These are phyloP conservation scores for Pyrocephalus nanus DNA, from an alignment of 2,797 vertebrate species.

Conservation along the genomic window DNA sequence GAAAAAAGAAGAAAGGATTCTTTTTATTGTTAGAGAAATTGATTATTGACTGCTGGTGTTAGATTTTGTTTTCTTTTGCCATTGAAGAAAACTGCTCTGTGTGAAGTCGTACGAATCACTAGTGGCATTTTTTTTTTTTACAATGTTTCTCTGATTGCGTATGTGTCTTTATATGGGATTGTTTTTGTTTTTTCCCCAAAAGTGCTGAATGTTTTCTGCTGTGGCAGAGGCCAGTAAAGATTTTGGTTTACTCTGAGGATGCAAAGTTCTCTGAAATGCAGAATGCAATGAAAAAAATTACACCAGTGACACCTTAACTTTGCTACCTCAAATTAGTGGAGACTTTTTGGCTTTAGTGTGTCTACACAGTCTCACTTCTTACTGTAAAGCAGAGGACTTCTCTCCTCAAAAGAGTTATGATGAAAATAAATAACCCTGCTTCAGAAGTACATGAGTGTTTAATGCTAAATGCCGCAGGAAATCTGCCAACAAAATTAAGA, in stretches of 20 bases:
- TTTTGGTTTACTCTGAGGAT: not conserved
- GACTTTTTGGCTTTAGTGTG: not conserved
- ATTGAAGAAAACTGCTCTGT: not conserved
- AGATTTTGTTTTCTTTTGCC: not conserved
- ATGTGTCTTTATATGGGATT: not conserved
- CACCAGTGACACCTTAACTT: not conserved
- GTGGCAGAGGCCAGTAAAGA: not conserved
- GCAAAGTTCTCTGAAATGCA: not conserved
- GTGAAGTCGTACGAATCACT: not conserved
- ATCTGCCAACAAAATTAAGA: not conserved
- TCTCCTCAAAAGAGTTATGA: not conserved
- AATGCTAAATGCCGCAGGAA: not conserved
- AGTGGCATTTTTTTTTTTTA: not conserved
- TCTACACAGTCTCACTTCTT: not conserved
- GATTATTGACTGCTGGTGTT: not conserved
- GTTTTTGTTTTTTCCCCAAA: not conserved
- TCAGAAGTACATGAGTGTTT: not conserved
- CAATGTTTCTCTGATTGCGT: not conserved
- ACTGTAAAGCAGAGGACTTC: not conserved
- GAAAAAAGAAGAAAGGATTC: not conserved
- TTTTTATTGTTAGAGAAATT: not conserved
- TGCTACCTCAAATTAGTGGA: not conserved
- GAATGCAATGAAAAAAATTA: not conserved
- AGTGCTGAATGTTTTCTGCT: not conserved
- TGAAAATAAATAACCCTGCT: not conserved